Evolutionary conservation across 2,797 vertebrate genomes (phyloP), one percentile per base, ranked within the genome.

Genomic region (Ptychobarbus kaznakovi): DNA sequence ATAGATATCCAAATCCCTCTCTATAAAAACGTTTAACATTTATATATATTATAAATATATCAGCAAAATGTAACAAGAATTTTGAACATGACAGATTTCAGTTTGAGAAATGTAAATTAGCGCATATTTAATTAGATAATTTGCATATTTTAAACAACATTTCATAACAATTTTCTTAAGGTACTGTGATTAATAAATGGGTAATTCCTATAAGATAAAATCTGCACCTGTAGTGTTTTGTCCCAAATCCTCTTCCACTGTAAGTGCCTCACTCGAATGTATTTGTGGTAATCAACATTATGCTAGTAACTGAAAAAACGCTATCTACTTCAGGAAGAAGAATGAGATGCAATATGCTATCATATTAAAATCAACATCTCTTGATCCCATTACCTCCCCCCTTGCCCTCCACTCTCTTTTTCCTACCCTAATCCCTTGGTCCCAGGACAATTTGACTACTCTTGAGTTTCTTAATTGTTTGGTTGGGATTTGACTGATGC

Each of bases 361-460:
- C n/a, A 11, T 40, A 81, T 74, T 80, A 20, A 73, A 76, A 81
- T 87, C 46, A 66, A 15, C 72, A 73, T 84, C 12, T n/a, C 42
- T 42, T 78, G 35, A 28, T 35, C n/a, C 16, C 22, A 83, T 51
- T 65, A 68, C 46, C 42, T 53, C 15, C 25, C 46, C 2, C 70
- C 53, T 53, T 32, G 77, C 15, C 18, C 61, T 61, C 66, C 32
- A 38, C 46, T 51, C 16, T 61, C 15, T 25, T 46, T 42, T 70
- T 25, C 76, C 35, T 16, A 12, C 65, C 69, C 13, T 51, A 38
- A 68, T 86, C 83, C 74, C 80, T 88, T 42, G 51, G 10, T 56
- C 81, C 81, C 83, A 82, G 83, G 88, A 75, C 86, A 86, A 61
- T 86, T 81, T 84, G 22, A 87, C 32, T 81, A 65, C 73, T 74